A percentile compares a stretch with the other conserved stretches of the same genome.
Conservation (phyloP, 1,140 invertebrate species). For the Eueides isabella region DNA sequence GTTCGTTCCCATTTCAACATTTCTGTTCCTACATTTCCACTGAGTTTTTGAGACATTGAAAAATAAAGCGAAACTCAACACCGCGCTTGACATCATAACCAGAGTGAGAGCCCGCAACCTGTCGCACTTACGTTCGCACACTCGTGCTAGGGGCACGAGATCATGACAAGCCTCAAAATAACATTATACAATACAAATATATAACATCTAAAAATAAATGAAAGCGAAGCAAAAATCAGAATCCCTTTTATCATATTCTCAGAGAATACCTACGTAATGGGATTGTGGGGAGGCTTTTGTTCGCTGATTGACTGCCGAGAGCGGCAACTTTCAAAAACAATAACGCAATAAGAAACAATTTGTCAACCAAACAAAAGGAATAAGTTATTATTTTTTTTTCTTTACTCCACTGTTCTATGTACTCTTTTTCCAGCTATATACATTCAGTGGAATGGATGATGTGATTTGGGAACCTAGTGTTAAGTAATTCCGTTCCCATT, state of each 20-base stretch:
- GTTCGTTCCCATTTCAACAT: no score
- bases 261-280: conserved; percentile 3
- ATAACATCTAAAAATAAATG: conserved; percentile 4
- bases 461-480: no score
- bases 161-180: neutral
- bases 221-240: conserved; percentile 5
- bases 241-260: conserved; percentile 14
- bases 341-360: conserved; percentile 43
- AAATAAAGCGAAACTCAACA: no score
- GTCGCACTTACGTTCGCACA: no score
- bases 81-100: no score
- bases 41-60: no score
- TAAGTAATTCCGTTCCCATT: no score
- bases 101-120: no score
- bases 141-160: no score
- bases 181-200: neutral
- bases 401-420: neutral
- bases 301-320: conserved; percentile 29
- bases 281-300: conserved; percentile 11
- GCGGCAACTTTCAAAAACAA: conserved; percentile 36
- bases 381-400: conserved; percentile 10
- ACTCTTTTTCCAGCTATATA: no score
- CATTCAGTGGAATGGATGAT: no score
- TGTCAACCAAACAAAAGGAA: conserved; percentile 32
- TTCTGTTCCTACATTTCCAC: no score